phyloP scores from a whole-genome alignment of 2,113 vertebrate genomes.

The Lipotes vexillifer region DNA sequence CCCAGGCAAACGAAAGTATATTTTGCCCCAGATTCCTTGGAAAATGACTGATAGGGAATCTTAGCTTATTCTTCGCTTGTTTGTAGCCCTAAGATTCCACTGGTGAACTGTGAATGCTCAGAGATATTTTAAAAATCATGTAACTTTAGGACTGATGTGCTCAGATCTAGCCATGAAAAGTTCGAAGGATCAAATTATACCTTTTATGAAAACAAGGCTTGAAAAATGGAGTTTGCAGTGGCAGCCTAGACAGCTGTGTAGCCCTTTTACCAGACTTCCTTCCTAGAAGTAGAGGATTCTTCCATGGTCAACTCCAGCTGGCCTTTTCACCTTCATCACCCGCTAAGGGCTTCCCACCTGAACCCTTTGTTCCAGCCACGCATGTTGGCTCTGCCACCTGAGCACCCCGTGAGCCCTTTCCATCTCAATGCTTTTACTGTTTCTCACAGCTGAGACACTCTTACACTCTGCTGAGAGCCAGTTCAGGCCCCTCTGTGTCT shows the following conservation, averaged over 20 bases:
- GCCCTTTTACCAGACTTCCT: not conserved
- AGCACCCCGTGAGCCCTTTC: not conserved
- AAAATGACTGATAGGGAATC: not conserved
- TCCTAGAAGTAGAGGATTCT: not conserved
- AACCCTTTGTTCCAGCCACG: not conserved
- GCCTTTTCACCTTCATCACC: not conserved
- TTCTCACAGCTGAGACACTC: not conserved
- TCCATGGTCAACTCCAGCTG: not conserved
- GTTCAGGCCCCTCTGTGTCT: not conserved
- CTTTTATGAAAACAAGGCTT: not conserved
- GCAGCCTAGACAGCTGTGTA: not conserved
- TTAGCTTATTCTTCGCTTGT: not conserved
- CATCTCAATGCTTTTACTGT: not conserved
- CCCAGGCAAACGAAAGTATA: not conserved
- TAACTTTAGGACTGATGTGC: slow-evolving; percentile 19
- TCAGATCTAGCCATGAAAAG: not conserved
- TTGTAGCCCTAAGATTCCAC: not conserved
- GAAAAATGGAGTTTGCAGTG: not conserved
- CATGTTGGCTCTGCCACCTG: not conserved
- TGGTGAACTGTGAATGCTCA: not conserved
- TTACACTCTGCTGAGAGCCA: not conserved
- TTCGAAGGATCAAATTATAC: not conserved
- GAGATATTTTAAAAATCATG: not conserved
- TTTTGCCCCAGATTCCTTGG: slow-evolving; percentile 25
- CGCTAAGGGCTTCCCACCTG: not conserved